Conservation (phyloP, 2,797 vertebrate genomes). For the Prionace glauca region DNA sequence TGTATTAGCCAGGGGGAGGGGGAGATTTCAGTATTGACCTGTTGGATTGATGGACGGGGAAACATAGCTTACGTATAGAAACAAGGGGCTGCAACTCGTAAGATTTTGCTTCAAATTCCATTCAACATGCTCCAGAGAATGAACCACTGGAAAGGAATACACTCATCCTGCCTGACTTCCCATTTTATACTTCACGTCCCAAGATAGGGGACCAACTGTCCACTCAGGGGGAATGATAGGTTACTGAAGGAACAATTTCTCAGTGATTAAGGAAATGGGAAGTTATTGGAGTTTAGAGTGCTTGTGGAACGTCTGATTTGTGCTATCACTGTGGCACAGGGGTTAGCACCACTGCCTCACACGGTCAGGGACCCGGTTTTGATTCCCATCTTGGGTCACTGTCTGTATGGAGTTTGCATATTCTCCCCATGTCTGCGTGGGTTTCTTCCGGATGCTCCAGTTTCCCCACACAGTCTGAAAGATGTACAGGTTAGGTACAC, state of each 20-base stretch:
- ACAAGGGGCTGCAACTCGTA: neutral
- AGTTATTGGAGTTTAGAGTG: neutral
- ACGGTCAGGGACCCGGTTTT: no score
- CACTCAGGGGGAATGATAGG: neutral
- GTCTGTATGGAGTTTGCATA: no score
- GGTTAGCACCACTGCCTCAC: no score
- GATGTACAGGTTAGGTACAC: no score
- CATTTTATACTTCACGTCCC: neutral
- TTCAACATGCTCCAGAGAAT: neutral
- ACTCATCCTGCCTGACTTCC: neutral
- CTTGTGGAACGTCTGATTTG: neutral
- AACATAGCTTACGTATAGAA: neutral
- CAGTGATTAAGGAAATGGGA: neutral
- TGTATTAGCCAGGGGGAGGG: neutral
- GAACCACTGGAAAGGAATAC: neutral
- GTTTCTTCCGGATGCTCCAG: no score
- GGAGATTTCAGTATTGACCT: neutral
- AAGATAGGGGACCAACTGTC: neutral
- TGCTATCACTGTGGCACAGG: neutral
- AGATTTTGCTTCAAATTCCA: neutral
- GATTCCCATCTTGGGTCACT: no score
- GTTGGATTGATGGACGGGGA: neutral
- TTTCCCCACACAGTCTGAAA: no score
- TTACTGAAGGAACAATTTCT: neutral
- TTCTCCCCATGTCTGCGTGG: no score